Percentiles rank a stretch among this genome's conserved stretches.
Evolutionary conservation across 2,113 vertebrate genomes (phyloP).

Genomic region (Baryphthengus martii): DNA sequence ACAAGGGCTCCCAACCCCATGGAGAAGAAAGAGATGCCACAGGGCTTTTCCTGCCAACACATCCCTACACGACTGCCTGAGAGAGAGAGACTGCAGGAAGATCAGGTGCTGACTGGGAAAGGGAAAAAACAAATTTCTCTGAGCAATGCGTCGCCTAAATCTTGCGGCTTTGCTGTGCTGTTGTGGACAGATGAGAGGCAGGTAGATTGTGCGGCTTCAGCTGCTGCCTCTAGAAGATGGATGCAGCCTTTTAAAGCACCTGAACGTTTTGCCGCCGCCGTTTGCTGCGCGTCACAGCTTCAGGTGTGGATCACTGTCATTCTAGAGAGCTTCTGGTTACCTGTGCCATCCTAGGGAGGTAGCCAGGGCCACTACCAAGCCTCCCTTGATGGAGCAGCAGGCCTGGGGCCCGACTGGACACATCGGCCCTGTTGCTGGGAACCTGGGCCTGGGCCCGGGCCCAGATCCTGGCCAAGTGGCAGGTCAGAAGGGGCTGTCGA

Average conservation of each 20-base stretch:
- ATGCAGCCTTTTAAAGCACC: background rate
- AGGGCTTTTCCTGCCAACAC: background rate
- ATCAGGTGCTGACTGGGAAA: background rate
- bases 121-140: background rate
- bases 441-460: background rate
- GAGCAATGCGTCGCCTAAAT: rapidly evolving
- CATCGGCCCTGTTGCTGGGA: background rate
- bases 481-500: background rate
- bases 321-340: background rate
- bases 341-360: rapidly evolving
- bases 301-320: rapidly evolving
- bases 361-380: background rate
- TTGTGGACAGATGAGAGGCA: background rate
- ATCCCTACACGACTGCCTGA: rapidly evolving
- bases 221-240: rapidly evolving
- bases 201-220: background rate
- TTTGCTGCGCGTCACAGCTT: background rate
- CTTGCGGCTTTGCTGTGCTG: rapidly evolving
- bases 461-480: too few relatives aligned
- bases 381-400: too few relatives aligned
- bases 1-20: rapidly evolving
- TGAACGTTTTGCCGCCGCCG: rapidly evolving
- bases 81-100: background rate
- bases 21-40: rapidly evolving
- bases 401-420: too few relatives aligned